These are phyloP conservation scores for Meriones unguiculatus DNA, from an alignment of 2,113 vertebrate species.

Conservation along the genomic window DNA sequence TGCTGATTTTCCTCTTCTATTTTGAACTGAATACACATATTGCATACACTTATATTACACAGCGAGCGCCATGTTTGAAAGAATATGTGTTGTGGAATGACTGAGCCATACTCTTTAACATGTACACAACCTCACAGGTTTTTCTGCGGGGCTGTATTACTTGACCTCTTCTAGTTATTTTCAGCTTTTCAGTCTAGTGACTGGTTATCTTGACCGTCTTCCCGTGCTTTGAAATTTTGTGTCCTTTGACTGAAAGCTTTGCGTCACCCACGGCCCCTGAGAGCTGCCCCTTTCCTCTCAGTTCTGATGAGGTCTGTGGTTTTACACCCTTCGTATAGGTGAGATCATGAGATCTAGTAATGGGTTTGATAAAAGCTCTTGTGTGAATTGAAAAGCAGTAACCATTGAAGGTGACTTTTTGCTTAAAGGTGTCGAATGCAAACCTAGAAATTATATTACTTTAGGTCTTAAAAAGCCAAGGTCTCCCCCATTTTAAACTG, in stretches of 20 bases:
- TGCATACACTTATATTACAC: neutral
- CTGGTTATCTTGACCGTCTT: too few relatives aligned
- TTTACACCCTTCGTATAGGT: neutral
- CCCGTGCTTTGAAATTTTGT: neutral
- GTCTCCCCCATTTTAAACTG: neutral
- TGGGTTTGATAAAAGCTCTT: neutral
- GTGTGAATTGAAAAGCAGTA: neutral
- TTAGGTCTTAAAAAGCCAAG: neutral
- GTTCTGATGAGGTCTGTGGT: rapidly evolving
- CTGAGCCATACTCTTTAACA: neutral
- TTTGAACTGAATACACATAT: neutral
- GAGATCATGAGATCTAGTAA: neutral
- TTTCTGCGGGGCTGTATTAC: neutral
- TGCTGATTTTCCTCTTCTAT: neutral
- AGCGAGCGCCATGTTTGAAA: neutral
- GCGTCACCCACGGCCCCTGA: rapidly evolving
- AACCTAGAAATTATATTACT: constrained; percentile 4
- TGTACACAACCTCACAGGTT: neutral
- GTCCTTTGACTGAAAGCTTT: neutral
- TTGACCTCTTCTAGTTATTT: neutral
- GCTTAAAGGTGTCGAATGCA: constrained; percentile 3
- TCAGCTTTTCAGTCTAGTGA: neutral
- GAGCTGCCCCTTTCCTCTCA: neutral
- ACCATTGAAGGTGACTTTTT: neutral
- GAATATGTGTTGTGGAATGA: neutral